These are phyloP conservation scores for Corydoras sp. DNA, from an alignment of 2,113 vertebrate species.

Conservation along the genomic window DNA sequence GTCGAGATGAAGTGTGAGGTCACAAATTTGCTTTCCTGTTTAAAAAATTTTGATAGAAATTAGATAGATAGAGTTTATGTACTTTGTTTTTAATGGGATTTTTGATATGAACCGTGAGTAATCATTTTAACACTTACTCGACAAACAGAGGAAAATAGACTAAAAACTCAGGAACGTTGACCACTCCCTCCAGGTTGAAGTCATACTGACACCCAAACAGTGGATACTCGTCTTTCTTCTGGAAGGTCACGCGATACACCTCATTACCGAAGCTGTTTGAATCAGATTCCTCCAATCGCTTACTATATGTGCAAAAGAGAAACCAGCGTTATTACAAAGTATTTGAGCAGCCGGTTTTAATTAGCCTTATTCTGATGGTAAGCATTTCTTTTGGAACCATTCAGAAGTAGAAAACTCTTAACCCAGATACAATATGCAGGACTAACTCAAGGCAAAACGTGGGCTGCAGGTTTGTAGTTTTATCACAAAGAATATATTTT, in stretches of 20 bases:
- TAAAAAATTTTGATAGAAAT: too few species aligned
- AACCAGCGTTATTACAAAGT: not conserved
- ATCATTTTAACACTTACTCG: slow-evolving; percentile 75
- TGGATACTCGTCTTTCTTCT: slow-evolving; percentile 82
- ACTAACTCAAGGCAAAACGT: too few species aligned
- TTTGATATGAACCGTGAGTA: not conserved
- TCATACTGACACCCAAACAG: slow-evolving; percentile 95
- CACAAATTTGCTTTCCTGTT: too few species aligned
- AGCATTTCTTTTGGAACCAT: too few species aligned
- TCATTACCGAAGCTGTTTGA: slow-evolving; percentile 89
- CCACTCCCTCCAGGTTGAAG: slow-evolving; percentile 91
- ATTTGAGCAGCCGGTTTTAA: not conserved
- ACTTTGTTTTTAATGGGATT: too few species aligned
- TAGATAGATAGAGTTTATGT: too few species aligned
- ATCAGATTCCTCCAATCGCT: slow-evolving; percentile 81
- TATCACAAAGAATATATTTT: too few species aligned
- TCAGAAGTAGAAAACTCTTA: too few species aligned
- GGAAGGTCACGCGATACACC: slow-evolving; percentile 84
- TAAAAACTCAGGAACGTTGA: slow-evolving; percentile 92
- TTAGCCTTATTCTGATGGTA: not conserved
- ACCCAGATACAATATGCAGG: too few species aligned
- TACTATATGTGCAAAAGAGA: slow-evolving; percentile 58
- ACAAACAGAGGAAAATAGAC: slow-evolving; percentile 92
- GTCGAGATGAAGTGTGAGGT: too few species aligned
- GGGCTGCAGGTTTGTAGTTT: too few species aligned